Evolutionary conservation across 2,113 vertebrate species (phyloP).

Genomic region (Odobenus rosmarus): DNA sequence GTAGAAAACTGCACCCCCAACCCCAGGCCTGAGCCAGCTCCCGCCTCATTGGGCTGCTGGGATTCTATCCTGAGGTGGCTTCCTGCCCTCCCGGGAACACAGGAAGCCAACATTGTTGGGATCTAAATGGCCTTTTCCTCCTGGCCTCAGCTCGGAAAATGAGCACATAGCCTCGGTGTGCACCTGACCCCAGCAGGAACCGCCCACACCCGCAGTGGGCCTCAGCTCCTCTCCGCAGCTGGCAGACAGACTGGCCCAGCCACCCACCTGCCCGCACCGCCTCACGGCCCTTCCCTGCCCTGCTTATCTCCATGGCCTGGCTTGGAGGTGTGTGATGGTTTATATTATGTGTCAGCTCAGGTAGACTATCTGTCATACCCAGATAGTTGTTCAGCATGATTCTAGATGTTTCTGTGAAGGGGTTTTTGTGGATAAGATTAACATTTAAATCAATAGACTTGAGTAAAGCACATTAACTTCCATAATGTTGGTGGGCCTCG

Average conservation of each 20-base stretch:
- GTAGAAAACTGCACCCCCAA: neutral
- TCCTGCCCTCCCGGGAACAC: constrained; percentile 84
- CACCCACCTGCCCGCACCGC: neutral
- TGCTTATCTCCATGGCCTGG: neutral
- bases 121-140: constrained; percentile 82
- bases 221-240: neutral
- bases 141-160: constrained; percentile 74
- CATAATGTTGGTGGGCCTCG: neutral
- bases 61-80: constrained; percentile 70
- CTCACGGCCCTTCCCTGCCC: neutral
- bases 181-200: constrained; percentile 71
- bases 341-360: neutral
- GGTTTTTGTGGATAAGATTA: neutral
- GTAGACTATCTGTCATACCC: neutral
- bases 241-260: neutral
- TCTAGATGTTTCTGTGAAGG: constrained; percentile 3
- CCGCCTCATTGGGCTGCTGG: constrained; percentile 24
- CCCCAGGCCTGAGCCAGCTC: neutral
- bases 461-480: neutral
- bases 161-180: constrained; percentile 63
- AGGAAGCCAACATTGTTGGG: constrained; percentile 88
- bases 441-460: neutral
- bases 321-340: neutral
- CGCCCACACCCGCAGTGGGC: neutral
- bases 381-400: neutral